Evolutionary conservation across 2,888 invertebrate species (phyloP), one percentile per base, ranked within the genome.

Genomic region (Xestia sexstrigata): DNA sequence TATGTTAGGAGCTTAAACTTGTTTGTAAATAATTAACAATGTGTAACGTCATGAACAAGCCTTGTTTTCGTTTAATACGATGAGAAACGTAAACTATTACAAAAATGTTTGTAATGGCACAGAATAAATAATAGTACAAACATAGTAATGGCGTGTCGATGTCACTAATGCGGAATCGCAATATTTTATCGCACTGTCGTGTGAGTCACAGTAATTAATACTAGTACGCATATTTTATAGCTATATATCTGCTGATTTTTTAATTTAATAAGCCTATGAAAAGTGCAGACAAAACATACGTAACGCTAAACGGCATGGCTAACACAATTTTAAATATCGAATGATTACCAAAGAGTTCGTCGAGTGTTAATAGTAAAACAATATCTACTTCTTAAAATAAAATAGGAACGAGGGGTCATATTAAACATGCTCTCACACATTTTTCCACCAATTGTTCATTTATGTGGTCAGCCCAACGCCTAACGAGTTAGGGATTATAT

Each of bases 121-220:
- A 23, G 49, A 49, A 49, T 49, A 20, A 23, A 49, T 49, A 23
- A 49, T 23, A 23, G 20, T 49, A 49, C 49, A 5, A 55, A 55
- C n/a, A 55, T 55, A n/a, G n/a, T 20, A 71, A 30, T 60, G 17
- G 58, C 17, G 17, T 68, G 30, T 58, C 26, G 17, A 47, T 42
- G n/a, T 45, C 20, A 49, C 17, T 63, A 65, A 80, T 69, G 74
- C 65, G 68, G 74, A 77, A 78, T 81, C 70, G 82, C 74, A 67
- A 77, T 84, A 81, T 66, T 74, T 73, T 69, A 81, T 71, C 65
- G 58, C 55, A 63, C 68, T 42, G 47, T 20, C 42, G 42, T 55
- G 15, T 62, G 69, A 80, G 26, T 81, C 77, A 72, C 42, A 17
- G 17, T 17, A 35, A 65, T 35, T 39, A 49, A 52, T 52, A 58